phyloP scores from a whole-genome alignment of 1,140 invertebrate species.

The Mercenaria mercenaria region DNA sequence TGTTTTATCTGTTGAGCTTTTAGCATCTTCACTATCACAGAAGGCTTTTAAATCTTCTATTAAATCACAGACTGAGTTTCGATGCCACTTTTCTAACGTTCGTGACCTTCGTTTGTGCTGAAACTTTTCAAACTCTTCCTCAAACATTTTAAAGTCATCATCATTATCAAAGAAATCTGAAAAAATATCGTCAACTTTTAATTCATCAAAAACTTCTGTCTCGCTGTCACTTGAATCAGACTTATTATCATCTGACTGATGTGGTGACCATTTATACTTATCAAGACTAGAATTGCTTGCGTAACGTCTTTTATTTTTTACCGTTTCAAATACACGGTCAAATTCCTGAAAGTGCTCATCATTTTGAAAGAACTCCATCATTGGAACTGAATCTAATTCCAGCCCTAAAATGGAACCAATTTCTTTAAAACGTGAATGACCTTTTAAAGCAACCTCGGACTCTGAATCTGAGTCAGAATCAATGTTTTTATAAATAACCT shows the following conservation, averaged over 20 bases:
- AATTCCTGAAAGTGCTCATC: constrained; percentile 84
- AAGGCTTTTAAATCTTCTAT: constrained; percentile 80
- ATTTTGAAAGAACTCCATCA: constrained; percentile 82
- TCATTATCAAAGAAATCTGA: constrained; percentile 83
- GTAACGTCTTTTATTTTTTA: constrained; percentile 79
- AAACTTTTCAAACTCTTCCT: constrained; percentile 81
- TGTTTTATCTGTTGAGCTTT: constrained; percentile 44
- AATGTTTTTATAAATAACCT: neutral
- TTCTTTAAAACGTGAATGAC: constrained; percentile 20
- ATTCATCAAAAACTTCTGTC: constrained; percentile 61
- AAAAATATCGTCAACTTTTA: constrained; percentile 77
- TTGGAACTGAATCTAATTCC: constrained; percentile 51
- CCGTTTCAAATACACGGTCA: constrained; percentile 82
- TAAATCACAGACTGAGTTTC: constrained; percentile 81
- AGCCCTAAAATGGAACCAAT: constrained; percentile 19
- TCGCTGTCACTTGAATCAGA: constrained; percentile 61
- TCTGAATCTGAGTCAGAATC: constrained; percentile 12
- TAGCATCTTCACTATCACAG: constrained; percentile 78
- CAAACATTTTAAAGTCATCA: constrained; percentile 82
- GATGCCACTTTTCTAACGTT: constrained; percentile 71
- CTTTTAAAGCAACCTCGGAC: neutral
- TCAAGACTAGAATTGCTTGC: constrained; percentile 72
- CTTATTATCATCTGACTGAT: constrained; percentile 59
- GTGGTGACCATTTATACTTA: constrained; percentile 66
- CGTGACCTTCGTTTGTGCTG: constrained; percentile 75